Base-by-base conservation (phyloP, 2,113 vertebrate genomes). In the Cairina moschata region DNA sequence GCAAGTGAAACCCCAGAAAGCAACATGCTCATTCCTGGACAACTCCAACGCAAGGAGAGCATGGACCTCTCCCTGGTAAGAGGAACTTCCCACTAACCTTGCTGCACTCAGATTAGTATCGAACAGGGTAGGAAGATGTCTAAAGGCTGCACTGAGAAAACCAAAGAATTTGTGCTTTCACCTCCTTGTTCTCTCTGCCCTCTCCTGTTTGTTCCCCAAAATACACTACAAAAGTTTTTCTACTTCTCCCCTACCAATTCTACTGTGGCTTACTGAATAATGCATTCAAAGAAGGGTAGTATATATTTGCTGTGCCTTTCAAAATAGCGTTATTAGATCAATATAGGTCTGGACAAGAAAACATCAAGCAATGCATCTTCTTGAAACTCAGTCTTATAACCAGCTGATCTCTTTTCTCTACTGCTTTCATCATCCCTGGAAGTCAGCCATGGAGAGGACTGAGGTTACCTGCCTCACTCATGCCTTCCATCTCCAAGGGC, bases 21-120 rank as follows among this genome's bases (percentile, higher is more conserved):
- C 20, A 17, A 11, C 25, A 8, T 2, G 17, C 25, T 18, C 11
- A 0, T n/a, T 32, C 5, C 21, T 14, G 17, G 46, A 34, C 20
- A 68, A 25, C 29, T 15, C 38, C 59, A 25, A n/a, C n/a, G 8
- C 8, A 26, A 38, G n/a, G 40, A 14, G 5, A 52, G 59, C 32
- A 59, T 8, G 8, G 31, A 23, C 32, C 42, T 38, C 58, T 28
- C 42, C 31, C 44, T 23, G 23, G 17, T 0, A 16, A 46, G 20
- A 54, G 44, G 17, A 20, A n/a, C 13, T 40, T 71, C 71, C 62
- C 62, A 29, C 17, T 15, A 34, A 23, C 46, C 22, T 20, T 23
- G 15, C 54, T 29, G 32, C 38, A 8, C 69, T 36, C 26, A 8
- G 10, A 10, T 1, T 23, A 63, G 44, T 17, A 69, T 13, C 2